phyloP scores from a whole-genome alignment of 64 coral and sea anemone species.

The Platygyra sinensis region DNA sequence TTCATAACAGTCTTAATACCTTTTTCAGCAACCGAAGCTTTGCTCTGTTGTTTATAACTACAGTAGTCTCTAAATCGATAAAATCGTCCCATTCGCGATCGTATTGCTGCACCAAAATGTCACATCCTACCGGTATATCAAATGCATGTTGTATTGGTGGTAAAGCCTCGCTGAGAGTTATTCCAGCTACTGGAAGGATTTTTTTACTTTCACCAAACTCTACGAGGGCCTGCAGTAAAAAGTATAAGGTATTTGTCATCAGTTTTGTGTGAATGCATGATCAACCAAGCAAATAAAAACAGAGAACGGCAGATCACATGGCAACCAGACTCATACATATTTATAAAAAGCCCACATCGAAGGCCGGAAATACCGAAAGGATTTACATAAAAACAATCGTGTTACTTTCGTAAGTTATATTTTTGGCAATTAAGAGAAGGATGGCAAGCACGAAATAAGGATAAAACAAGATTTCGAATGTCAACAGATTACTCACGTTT shows the following conservation, averaged over 20 bases:
- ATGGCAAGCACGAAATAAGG: constrained; percentile 5
- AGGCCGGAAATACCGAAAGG: too few relatives aligned
- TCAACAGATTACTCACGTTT: constrained; percentile 5
- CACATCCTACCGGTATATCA: constrained; percentile 32
- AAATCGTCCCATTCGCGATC: constrained; percentile 38
- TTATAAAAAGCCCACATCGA: too few relatives aligned
- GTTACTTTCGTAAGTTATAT: too few relatives aligned
- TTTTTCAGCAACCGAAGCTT: constrained; percentile 49
- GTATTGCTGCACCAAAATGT: constrained; percentile 27
- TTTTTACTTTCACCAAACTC: constrained; percentile 54
- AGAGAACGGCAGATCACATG: too few relatives aligned
- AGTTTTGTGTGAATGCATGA: too few relatives aligned
- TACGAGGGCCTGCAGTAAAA: constrained; percentile 57
- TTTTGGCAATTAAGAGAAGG: not conserved
- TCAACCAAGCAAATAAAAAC: too few relatives aligned
- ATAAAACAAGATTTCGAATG: not conserved
- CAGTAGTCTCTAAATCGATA: constrained; percentile 37
- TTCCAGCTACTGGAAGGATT: constrained; percentile 46
- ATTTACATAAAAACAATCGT: too few relatives aligned
- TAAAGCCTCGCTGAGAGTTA: constrained; percentile 22
- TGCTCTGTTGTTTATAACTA: constrained; percentile 40
- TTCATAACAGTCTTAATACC: constrained; percentile 5
- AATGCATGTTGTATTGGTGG: constrained; percentile 38
- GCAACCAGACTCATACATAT: too few relatives aligned
- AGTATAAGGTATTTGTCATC: not conserved